These are phyloP conservation scores for Pipistrellus nathusii DNA, from an alignment of 2,797 vertebrate genomes.

Conservation along the genomic window DNA sequence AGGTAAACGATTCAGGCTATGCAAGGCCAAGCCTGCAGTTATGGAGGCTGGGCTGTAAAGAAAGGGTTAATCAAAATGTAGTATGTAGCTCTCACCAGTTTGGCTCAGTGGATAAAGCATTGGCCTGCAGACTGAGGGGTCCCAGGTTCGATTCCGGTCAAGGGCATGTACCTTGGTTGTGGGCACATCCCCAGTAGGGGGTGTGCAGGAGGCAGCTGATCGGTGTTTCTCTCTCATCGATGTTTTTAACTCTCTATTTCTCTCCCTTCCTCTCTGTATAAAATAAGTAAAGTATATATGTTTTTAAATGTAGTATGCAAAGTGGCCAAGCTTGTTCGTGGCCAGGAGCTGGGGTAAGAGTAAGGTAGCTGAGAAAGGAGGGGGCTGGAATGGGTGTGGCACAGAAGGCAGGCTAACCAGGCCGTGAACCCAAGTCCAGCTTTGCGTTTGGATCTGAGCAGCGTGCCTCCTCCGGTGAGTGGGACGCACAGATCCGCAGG, in stretches of 20 bases:
- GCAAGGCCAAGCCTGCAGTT: background rate
- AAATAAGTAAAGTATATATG: no score
- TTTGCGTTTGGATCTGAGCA: slow-evolving; percentile 24
- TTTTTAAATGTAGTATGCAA: background rate
- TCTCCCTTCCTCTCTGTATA: no score
- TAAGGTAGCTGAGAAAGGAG: background rate
- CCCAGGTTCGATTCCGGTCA: no score
- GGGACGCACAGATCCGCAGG: background rate
- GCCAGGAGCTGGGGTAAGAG: background rate
- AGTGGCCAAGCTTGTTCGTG: slow-evolving; percentile 17
- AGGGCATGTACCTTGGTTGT: no score
- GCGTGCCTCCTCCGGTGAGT: slow-evolving; percentile 35
- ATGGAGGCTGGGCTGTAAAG: background rate
- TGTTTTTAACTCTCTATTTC: no score
- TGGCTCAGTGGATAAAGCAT: no score
- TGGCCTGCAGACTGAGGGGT: no score
- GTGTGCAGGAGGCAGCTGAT: no score
- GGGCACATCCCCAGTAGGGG: no score
- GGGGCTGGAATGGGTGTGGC: background rate
- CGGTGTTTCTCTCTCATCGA: no score
- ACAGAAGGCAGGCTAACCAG: background rate
- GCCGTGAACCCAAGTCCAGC: slow-evolving; percentile 28
- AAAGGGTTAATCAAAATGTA: background rate
- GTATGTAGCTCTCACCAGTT: no score
- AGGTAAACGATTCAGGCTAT: background rate